Evolutionary conservation across 2,113 vertebrate genomes (phyloP).

Genomic region (Semnornis frantzii): DNA sequence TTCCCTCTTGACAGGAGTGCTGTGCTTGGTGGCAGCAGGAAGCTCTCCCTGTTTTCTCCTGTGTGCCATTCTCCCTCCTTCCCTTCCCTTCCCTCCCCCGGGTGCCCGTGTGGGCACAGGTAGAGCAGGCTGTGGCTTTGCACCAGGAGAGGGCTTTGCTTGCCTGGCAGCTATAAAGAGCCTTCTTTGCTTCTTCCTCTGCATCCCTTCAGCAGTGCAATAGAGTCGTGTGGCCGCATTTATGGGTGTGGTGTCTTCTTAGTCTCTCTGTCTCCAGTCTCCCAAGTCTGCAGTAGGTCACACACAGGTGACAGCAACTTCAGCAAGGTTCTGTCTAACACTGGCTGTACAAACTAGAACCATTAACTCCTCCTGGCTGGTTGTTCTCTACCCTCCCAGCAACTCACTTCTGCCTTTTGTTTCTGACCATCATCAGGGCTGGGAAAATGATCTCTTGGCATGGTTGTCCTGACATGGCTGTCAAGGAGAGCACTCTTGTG

Average conservation of each 20-base stretch:
- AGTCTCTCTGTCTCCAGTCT: conserved; percentile 30
- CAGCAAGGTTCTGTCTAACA: conserved; percentile 24
- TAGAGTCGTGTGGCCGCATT: conserved; percentile 18
- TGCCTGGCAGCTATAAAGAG: not conserved
- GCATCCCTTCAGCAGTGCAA: conserved; percentile 25
- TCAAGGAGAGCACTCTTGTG: conserved; percentile 40
- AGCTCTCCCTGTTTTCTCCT: not conserved
- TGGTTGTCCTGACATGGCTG: conserved; percentile 7
- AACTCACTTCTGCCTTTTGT: not conserved
- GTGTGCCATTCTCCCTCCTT: not conserved
- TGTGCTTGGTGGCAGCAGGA: not conserved
- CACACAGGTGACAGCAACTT: conserved; percentile 24
- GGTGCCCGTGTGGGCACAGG: too few species aligned
- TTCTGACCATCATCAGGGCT: not conserved
- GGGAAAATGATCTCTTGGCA: not conserved
- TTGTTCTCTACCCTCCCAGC: not conserved
- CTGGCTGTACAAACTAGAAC: conserved; percentile 42
- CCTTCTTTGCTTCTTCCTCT: conserved; percentile 14
- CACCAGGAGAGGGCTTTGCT: conserved; percentile 13
- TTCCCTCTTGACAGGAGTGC: not conserved
- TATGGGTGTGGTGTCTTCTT: not conserved
- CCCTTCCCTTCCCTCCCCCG: not conserved
- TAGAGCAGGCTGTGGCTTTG: not conserved
- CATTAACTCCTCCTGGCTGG: conserved; percentile 42
- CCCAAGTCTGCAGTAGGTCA: conserved; percentile 54